Base-by-base conservation (phyloP, 2,113 vertebrate genomes). In the Blennius ocellaris region DNA sequence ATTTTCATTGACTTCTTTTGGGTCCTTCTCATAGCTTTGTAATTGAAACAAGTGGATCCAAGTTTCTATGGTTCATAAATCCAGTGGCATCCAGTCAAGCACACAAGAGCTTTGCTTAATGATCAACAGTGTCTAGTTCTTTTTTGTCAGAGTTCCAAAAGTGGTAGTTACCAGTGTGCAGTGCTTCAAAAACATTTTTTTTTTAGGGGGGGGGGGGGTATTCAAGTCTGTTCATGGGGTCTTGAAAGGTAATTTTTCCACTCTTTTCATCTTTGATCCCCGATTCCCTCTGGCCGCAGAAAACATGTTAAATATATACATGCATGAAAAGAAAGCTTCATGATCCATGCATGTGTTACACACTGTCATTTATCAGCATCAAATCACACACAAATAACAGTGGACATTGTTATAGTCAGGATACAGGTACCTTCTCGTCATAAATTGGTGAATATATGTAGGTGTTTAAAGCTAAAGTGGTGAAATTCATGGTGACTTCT, bases 11-110 rank as follows among this genome's bases (percentile, higher is more conserved):
- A 36, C 17, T 6, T 21, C 17, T 69, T 56, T 21, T 44, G 38
- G 66, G 15, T 82, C 38, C 60, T 76, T 51, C 69, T 53, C 8
- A 49, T 69, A 71, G 41, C 64, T 80, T 76, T 55, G 11, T 43
- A 60, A 71, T 70, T 80, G 6, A 81, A 78, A 68, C 70, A 69
- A 76, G 39, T 74, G 48, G 58, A 75, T 73, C 16, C 55, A 67
- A 80, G 62, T 69, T 57, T 61, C 7, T 10, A 52, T 11, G 39
- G 53, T 69, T 78, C 59, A 62, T 63, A 56, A 77, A 67, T 50
- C 36, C 41, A 75, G 62, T 55, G 55, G 17, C 65, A 40, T 78
- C 36, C 17, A 63, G 51, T 73, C 48, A 76, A 65, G 48, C 68
- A 66, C 59, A 61, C 72, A 44, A 56, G 38, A 70, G 40, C 39